These are phyloP conservation scores for Labia minor DNA, from an alignment of 2,888 invertebrate genomes.

Conservation along the genomic window DNA sequence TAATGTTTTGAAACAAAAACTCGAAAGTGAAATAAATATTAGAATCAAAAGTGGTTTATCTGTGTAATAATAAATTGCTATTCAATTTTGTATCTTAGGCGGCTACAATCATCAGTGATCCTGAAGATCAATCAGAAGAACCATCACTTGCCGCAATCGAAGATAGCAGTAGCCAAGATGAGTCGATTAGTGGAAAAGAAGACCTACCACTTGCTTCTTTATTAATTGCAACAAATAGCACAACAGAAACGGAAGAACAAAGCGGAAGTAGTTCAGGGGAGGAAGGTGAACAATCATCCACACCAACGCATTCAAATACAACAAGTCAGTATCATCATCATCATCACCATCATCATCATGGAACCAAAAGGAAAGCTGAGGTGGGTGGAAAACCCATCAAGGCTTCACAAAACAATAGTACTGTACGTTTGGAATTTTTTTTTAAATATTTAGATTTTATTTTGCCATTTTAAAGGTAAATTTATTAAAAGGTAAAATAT, in stretches of 20 bases:
- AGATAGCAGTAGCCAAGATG: constrained; percentile 38
- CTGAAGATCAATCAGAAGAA: constrained; percentile 31
- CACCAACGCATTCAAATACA: constrained; percentile 30
- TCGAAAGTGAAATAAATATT: too few relatives aligned
- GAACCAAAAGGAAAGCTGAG: constrained; percentile 76
- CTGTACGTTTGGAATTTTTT: not conserved
- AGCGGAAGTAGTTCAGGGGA: constrained; percentile 26
- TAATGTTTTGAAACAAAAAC: too few relatives aligned
- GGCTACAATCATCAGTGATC: constrained; percentile 16
- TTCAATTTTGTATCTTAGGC: too few relatives aligned
- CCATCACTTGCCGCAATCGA: constrained; percentile 36
- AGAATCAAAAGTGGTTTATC: too few relatives aligned
- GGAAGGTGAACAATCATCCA: constrained; percentile 27
- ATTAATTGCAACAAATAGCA: not conserved
- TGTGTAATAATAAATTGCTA: too few relatives aligned
- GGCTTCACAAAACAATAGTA: not conserved
- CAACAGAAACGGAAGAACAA: constrained; percentile 22
- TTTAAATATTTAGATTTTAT: not conserved
- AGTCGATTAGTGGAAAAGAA: constrained; percentile 32
- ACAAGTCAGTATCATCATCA: constrained; percentile 14
- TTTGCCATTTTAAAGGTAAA: not conserved
- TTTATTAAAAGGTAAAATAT: too few relatives aligned
- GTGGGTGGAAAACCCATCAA: constrained; percentile 37
- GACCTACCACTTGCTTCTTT: not conserved
- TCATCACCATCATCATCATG: constrained; percentile 17